Evolutionary conservation across 2,113 vertebrate species (phyloP).

Genomic region (Saguinus midas): DNA sequence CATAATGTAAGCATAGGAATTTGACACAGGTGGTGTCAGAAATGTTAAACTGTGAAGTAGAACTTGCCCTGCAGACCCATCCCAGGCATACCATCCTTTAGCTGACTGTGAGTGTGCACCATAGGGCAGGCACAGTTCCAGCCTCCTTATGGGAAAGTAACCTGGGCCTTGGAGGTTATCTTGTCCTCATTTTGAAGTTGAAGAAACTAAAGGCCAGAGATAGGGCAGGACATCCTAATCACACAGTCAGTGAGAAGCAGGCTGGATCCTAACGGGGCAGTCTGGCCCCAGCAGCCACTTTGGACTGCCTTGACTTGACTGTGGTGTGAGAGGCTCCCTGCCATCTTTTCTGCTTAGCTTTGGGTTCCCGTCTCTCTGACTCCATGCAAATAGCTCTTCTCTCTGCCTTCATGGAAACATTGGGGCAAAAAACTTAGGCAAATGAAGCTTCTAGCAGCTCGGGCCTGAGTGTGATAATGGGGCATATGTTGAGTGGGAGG

Average conservation of each 20-base stretch:
- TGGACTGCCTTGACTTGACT: not conserved
- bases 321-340: not conserved
- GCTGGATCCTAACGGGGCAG: accelerated
- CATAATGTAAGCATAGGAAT: accelerated
- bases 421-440: not conserved
- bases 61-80: not conserved
- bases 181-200: not conserved
- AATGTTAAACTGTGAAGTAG: not conserved
- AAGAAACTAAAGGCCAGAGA: not conserved
- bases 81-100: accelerated
- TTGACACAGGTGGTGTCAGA: not conserved
- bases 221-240: too few relatives aligned
- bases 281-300: not conserved
- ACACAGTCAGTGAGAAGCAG: not conserved
- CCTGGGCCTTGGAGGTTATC: not conserved
- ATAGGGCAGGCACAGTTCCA: accelerated
- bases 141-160: not conserved
- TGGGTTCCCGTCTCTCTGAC: not conserved
- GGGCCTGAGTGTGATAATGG: not conserved
- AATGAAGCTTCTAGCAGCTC: not conserved
- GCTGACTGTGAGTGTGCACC: accelerated
- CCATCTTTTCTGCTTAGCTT: not conserved
- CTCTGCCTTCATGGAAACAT: not conserved
- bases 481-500: too few relatives aligned
- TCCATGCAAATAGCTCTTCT: not conserved